phyloP scores from a whole-genome alignment of 1,140 invertebrate species.

The Drosophila ogumai region DNA sequence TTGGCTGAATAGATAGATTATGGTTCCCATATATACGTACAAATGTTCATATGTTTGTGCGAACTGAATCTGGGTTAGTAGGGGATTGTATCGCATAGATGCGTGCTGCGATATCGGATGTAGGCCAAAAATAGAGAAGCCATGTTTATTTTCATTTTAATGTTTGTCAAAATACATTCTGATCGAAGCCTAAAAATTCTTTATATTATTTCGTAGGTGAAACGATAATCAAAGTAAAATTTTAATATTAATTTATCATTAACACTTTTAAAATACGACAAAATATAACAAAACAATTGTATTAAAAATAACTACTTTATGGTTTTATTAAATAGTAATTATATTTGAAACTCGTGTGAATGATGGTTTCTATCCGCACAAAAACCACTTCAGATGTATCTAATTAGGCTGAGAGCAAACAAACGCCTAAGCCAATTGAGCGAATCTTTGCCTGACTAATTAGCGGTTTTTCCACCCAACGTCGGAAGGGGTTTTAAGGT shows the following conservation, averaged over 20 bases:
- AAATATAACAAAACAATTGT: too few relatives aligned
- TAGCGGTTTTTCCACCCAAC: conserved; percentile 9
- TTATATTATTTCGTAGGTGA: too few relatives aligned
- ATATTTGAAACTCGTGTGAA: not conserved
- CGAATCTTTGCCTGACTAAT: conserved; percentile 22
- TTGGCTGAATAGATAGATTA: conserved; percentile 52
- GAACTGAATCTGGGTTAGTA: conserved; percentile 32
- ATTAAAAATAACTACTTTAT: not conserved
- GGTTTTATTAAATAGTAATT: not conserved
- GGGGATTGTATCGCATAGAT: conserved; percentile 34
- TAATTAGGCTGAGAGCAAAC: conserved; percentile 12
- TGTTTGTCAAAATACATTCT: not conserved
- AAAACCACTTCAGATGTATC: conserved; percentile 4
- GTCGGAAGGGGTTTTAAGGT: conserved; percentile 1
- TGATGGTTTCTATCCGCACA: not conserved
- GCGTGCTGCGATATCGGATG: not conserved
- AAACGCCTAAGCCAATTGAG: conserved; percentile 24
- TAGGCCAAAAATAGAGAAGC: not conserved
- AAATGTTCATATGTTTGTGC: not conserved
- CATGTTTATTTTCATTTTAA: not conserved
- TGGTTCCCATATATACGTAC: conserved; percentile 9
- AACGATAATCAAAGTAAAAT: too few relatives aligned
- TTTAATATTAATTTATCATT: too few relatives aligned
- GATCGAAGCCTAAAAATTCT: too few relatives aligned
- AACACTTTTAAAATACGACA: too few relatives aligned